phyloP scores from a whole-genome alignment of 2,113 vertebrate genomes.

The Silurus meridionalis region DNA sequence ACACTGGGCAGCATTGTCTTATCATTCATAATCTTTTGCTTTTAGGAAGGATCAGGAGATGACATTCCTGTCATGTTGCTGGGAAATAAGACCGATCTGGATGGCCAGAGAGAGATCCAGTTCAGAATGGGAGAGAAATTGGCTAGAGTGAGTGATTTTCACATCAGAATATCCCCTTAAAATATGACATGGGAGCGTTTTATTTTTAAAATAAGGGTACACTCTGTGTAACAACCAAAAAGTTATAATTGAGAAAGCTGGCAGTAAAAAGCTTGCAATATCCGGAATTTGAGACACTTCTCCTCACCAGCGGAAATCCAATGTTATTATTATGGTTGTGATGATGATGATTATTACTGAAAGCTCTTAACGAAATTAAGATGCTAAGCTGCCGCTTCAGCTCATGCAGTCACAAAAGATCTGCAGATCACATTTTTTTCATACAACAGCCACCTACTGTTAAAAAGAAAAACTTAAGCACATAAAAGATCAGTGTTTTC shows the following conservation, averaged over 20 bases:
- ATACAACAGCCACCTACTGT: background rate
- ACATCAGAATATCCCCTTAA: background rate
- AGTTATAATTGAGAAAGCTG: background rate
- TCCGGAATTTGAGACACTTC: background rate
- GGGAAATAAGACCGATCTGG: constrained; percentile 88
- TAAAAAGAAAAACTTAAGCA: background rate
- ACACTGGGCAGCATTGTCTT: background rate
- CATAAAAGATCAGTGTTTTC: background rate
- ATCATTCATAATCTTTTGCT: background rate
- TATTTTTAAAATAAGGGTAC: background rate
- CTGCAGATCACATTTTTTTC: background rate
- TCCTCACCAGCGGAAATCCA: background rate
- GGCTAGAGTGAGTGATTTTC: constrained; percentile 78
- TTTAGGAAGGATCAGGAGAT: constrained; percentile 83
- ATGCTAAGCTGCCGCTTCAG: background rate
- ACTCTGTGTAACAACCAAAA: background rate
- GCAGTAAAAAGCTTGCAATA: background rate
- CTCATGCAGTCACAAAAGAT: background rate
- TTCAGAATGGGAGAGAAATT: constrained; percentile 76
- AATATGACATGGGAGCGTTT: background rate
- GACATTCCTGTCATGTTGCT: constrained; percentile 83
- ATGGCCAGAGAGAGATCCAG: constrained; percentile 80
- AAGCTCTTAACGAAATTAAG: background rate
- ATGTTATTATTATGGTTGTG: background rate
- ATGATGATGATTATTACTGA: background rate